Percentiles rank a stretch among this genome's conserved stretches.
Conservation (phyloP, 2,888 invertebrate genomes). For the Aspidiotus rigidus region DNA sequence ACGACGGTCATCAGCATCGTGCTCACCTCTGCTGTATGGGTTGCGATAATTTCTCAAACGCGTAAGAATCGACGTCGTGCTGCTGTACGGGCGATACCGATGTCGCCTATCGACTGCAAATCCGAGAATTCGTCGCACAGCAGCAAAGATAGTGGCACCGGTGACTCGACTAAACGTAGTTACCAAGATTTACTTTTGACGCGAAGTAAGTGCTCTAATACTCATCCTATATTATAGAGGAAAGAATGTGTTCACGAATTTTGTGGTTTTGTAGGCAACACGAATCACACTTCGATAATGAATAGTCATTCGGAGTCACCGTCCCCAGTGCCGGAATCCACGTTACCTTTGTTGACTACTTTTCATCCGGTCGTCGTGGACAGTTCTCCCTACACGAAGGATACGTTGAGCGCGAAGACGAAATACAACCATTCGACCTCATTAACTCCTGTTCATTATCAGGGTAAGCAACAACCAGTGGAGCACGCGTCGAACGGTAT, state of each 20-base stretch:
- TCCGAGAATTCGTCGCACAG: slow-evolving; percentile 60
- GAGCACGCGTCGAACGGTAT: slow-evolving; percentile 9
- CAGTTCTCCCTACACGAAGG: slow-evolving; percentile 15
- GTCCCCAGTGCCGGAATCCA: slow-evolving; percentile 33
- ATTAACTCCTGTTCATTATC: slow-evolving; percentile 13
- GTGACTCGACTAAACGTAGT: slow-evolving; percentile 66
- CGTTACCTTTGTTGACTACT: slow-evolving; percentile 35
- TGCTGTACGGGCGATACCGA: slow-evolving; percentile 8
- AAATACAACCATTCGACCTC: slow-evolving; percentile 19
- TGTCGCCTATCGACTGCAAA: slow-evolving; percentile 47
- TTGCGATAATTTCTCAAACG: slow-evolving; percentile 79
- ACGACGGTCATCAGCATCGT: slow-evolving; percentile 84
- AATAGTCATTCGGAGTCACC: slow-evolving; percentile 22
- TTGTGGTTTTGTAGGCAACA: slow-evolving; percentile 7
- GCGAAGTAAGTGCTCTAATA: slow-evolving; percentile 5
- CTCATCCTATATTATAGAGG: no score
- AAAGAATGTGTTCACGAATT: neutral
- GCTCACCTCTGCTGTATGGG: slow-evolving; percentile 84
- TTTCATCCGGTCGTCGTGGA: slow-evolving; percentile 34
- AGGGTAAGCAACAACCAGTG: slow-evolving; percentile 8
- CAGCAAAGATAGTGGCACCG: slow-evolving; percentile 69
- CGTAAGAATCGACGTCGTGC: slow-evolving; percentile 42
- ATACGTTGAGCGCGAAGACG: slow-evolving; percentile 1
- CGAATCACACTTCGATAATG: slow-evolving; percentile 21
- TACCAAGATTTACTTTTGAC: slow-evolving; percentile 41